Percentiles rank a stretch among this genome's conserved stretches.
These are phyloP conservation scores for Hirudo medicinalis DNA, from an alignment of 1,140 invertebrate genomes.

Conservation along the genomic window DNA sequence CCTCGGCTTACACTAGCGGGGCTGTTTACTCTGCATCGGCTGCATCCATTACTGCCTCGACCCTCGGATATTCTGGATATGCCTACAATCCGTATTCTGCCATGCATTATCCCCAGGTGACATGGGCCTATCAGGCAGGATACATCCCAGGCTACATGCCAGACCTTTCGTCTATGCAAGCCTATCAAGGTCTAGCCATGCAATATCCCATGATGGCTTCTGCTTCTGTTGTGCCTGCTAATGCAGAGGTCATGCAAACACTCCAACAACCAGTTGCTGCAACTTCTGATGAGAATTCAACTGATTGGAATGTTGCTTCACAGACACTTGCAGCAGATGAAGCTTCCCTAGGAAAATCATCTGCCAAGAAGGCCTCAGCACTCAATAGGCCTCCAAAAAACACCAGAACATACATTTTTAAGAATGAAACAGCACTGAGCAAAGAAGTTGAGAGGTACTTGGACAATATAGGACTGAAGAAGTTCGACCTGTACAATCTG, in stretches of 20 bases:
- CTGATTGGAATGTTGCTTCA: neutral
- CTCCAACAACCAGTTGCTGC: neutral
- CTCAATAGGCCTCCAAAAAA: neutral
- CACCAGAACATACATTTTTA: conserved; percentile 2
- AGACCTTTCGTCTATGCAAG: conserved; percentile 1
- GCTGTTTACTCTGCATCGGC: neutral
- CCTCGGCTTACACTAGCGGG: neutral
- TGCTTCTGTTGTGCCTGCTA: neutral
- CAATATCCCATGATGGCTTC: neutral
- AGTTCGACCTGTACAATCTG: conserved; percentile 15
- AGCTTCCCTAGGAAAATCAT: too few relatives aligned
- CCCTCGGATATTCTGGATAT: neutral
- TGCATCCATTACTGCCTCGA: neutral
- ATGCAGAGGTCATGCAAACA: neutral
- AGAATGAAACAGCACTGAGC: neutral
- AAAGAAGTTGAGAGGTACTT: neutral
- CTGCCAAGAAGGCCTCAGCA: too few relatives aligned
- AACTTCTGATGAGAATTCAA: neutral
- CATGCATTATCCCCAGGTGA: neutral
- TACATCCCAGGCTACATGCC: conserved; percentile 9
- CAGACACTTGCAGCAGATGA: neutral
- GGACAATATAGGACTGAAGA: neutral
- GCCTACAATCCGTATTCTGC: neutral
- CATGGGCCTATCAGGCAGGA: neutral
- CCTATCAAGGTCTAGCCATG: neutral